phyloP scores from a whole-genome alignment of 2,113 vertebrate genomes.

The Gopherus flavomarginatus region DNA sequence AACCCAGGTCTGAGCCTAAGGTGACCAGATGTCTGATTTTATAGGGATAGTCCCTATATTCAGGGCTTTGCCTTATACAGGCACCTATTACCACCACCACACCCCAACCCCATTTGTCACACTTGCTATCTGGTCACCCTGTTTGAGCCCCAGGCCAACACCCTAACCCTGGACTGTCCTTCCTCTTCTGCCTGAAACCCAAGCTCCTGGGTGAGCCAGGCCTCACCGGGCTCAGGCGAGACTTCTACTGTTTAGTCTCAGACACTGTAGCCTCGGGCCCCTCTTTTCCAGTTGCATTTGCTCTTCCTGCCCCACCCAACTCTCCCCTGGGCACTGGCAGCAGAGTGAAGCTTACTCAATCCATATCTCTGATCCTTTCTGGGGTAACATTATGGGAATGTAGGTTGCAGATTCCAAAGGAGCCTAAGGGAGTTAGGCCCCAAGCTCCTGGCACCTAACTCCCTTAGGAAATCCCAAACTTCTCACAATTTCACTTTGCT shows the following conservation, averaged over 20 bases:
- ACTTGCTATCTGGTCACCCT: no score
- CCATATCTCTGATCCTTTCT: not conserved
- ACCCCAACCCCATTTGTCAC: no score
- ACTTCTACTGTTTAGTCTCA: not conserved
- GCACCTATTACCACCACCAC: no score
- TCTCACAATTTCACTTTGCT: not conserved
- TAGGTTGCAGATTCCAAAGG: not conserved
- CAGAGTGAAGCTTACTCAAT: not conserved
- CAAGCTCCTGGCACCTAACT: not conserved
- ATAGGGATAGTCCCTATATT: no score
- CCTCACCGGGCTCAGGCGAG: no score
- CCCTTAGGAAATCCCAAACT: not conserved
- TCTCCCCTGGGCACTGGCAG: not conserved
- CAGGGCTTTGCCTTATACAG: no score
- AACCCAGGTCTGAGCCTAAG: not conserved
- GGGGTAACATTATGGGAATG: not conserved
- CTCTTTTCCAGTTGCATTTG: not conserved
- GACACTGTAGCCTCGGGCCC: not conserved
- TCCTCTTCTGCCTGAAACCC: not conserved
- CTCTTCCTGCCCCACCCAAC: not conserved
- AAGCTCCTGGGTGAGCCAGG: not conserved
- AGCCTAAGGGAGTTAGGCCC: not conserved
- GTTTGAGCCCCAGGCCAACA: not conserved
- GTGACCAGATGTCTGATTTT: no score
- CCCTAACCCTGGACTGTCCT: not conserved